Evolutionary conservation across 2,888 invertebrate species (phyloP).

Genomic region (Machimus rusticus): DNA sequence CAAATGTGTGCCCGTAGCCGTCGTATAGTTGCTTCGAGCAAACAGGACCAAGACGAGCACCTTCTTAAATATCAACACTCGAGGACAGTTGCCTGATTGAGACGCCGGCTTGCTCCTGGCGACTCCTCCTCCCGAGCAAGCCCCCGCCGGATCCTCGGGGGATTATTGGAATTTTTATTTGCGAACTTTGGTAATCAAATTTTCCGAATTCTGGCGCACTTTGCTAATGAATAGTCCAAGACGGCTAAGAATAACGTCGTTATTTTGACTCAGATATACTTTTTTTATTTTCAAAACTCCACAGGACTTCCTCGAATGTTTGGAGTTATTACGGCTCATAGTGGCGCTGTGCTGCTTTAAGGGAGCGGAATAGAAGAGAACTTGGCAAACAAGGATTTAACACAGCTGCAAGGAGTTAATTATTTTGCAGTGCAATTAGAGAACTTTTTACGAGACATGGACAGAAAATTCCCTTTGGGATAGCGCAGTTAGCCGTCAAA

Average conservation of each 20-base stretch:
- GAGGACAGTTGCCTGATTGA: constrained; percentile 21
- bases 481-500: background rate
- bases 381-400: background rate
- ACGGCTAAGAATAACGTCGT: background rate
- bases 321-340: background rate
- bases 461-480: background rate
- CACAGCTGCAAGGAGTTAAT: background rate
- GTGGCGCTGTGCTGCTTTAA: background rate
- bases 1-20: background rate
- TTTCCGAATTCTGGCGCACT: background rate
- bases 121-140: background rate
- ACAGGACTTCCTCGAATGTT: background rate
- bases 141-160: background rate
- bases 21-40: background rate
- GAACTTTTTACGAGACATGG: background rate
- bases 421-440: constrained; percentile 24
- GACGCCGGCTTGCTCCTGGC: background rate
- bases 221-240: constrained; percentile 17
- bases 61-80: background rate
- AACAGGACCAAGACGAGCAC: background rate
- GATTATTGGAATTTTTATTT: constrained; percentile 34
- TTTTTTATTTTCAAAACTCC: background rate
- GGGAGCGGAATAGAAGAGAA: background rate
- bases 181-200: constrained; percentile 24
- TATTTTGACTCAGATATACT: background rate